phyloP scores from a whole-genome alignment of 2,888 invertebrate species.

The Tenthredo scrophulariae region DNA sequence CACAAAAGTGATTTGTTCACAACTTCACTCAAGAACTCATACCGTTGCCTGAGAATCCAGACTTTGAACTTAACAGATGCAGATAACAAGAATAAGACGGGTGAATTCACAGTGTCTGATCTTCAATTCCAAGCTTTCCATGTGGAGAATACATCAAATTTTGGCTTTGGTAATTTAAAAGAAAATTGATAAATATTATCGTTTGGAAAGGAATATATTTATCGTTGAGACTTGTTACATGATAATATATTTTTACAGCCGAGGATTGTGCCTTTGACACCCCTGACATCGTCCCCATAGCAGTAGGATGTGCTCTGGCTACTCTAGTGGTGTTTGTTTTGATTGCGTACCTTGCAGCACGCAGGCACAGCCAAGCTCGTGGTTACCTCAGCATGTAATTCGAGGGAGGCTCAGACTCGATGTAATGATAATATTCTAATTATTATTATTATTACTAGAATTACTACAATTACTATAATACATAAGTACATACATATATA shows the following conservation, averaged over 20 bases:
- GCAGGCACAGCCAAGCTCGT: constrained; percentile 89
- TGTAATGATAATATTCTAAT: neutral
- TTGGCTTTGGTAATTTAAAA: constrained; percentile 82
- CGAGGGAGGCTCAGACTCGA: constrained; percentile 32
- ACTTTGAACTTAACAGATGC: constrained; percentile 79
- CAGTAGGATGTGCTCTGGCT: constrained; percentile 96
- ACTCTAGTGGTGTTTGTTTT: constrained; percentile 94
- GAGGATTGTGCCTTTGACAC: constrained; percentile 87
- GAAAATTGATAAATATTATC: neutral
- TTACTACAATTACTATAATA: constrained; percentile 3
- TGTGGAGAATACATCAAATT: constrained; percentile 79
- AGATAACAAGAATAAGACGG: constrained; percentile 71
- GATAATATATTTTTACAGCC: constrained; percentile 78
- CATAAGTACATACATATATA: neutral
- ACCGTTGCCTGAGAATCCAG: constrained; percentile 85
- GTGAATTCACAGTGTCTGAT: constrained; percentile 81
- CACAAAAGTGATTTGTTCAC: constrained; percentile 81
- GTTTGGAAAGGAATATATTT: neutral
- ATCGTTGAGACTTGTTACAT: neutral
- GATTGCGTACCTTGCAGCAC: constrained; percentile 94
- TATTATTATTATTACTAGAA: constrained; percentile 11
- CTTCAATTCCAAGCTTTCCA: constrained; percentile 89
- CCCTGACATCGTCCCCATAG: constrained; percentile 97
- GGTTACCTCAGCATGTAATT: constrained; percentile 93
- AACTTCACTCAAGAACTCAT: constrained; percentile 84